Evolutionary conservation across 2,113 vertebrate species (phyloP), one percentile per base, ranked within the genome.

Genomic region (Catharus fuscescens): DNA sequence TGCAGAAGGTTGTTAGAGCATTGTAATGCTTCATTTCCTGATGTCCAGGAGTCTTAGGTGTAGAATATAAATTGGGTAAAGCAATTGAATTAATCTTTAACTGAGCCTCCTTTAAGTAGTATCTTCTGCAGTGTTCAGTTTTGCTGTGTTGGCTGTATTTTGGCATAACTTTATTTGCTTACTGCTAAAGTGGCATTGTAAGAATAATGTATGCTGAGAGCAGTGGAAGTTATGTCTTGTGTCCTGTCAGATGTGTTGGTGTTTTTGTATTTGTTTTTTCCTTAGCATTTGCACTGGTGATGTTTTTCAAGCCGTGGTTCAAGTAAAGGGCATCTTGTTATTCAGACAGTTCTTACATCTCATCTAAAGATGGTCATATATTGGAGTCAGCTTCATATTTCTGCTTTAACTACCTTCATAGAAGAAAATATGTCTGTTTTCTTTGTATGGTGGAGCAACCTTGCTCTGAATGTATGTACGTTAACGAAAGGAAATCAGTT

Each of bases 281-380:
- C 48, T 71, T 80, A 74, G 12, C 28, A 32, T 88, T 88, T 93
- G 81, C 36, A 60, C 67, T 1, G 2, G 59, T 93, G 74, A 90
- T 38, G 38, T 92, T 95, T 96, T 86, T 90, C 62, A 88, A 96
- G 32, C 52, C 50, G 19, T 50, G 65, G 81, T 94, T 96, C 83
- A 86, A 77, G 59, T 80, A 92, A 90, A 96, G 80, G 90, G 65
- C 83, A 92, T 86, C 83, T 81, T 93, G 16, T 84, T 93, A 62
- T 78, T 94, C 21, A 56, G 53, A 73, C 81, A 86, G 52, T 80
- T 93, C 64, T 80, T 82, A 31, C 13, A 80, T 70, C 54, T 29
- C 69, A 50, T 83, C 54, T 95, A 11, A 77, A 95, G 88, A 65
- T 42, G 42, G 17, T 79, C 26, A 14, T 36, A 15, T 72, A 48